A percentile compares a stretch with the other conserved stretches of the same genome.
Conservation (phyloP, 2,113 vertebrate genomes). For the Beaufortia kweichowensis region DNA sequence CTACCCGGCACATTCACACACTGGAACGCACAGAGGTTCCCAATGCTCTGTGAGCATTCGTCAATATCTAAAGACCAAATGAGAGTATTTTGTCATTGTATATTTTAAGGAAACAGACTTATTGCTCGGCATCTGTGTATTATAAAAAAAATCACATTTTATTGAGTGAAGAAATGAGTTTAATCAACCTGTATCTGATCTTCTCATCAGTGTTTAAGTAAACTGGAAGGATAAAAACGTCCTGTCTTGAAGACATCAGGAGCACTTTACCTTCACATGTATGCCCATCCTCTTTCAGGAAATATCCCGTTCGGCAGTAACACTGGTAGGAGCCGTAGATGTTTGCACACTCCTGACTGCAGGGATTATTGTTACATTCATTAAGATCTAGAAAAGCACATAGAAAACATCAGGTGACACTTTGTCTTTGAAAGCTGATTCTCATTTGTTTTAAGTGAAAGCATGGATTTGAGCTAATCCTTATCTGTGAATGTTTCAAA, state of each 20-base stretch:
- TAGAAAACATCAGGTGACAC: not conserved
- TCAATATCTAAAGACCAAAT: constrained; percentile 82
- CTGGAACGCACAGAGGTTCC: constrained; percentile 87
- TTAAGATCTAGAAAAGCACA: constrained; percentile 79
- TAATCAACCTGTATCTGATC: no score
- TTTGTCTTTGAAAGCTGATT: not conserved
- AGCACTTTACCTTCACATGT: constrained; percentile 82
- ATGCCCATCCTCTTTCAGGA: constrained; percentile 86
- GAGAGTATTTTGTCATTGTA: not conserved
- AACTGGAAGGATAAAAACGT: not conserved
- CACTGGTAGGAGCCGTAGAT: constrained; percentile 94
- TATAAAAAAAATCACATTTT: no score
- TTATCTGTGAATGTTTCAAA: no score
- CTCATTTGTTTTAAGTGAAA: no score
- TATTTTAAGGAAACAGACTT: no score
- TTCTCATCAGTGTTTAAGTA: not conserved
- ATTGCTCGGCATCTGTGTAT: no score
- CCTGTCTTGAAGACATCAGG: not conserved
- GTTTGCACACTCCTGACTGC: constrained; percentile 93
- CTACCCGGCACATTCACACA: constrained; percentile 89
- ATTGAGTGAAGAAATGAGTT: no score
- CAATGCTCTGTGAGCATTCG: constrained; percentile 85
- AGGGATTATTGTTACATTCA: constrained; percentile 84
- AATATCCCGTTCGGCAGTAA: constrained; percentile 91
- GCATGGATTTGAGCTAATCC: no score